These are phyloP conservation scores for Frankliniella fusca DNA, from an alignment of 2,888 invertebrate genomes.

Conservation along the genomic window DNA sequence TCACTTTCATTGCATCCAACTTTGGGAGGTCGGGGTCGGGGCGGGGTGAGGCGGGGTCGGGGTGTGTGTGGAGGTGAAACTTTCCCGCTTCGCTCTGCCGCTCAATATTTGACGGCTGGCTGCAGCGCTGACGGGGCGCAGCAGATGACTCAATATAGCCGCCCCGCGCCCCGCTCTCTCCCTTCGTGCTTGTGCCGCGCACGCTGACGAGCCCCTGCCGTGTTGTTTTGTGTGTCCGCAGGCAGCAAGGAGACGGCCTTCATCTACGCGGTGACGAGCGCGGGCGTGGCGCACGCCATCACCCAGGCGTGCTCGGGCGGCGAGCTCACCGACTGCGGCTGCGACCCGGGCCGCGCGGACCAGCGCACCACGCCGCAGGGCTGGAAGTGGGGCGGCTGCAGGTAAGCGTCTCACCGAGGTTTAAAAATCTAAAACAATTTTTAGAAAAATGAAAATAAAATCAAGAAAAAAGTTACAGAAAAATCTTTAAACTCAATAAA, in stretches of 20 bases:
- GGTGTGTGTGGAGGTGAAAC: neutral
- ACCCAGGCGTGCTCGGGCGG: slow-evolving; percentile 85
- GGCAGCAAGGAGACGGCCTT: slow-evolving; percentile 87
- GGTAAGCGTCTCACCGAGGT: slow-evolving; percentile 42
- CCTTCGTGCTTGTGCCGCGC: too few species aligned
- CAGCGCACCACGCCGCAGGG: slow-evolving; percentile 50
- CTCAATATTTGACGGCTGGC: neutral
- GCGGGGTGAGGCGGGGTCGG: too few species aligned
- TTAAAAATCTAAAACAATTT: neutral
- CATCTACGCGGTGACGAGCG: slow-evolving; percentile 81
- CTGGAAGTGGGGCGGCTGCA: slow-evolving; percentile 90
- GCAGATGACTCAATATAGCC: neutral
- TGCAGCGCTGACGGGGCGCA: neutral
- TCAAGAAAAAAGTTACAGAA: too few species aligned
- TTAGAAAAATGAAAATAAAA: too few species aligned
- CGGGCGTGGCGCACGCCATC: slow-evolving; percentile 83
- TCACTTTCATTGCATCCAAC: slow-evolving; percentile 17
- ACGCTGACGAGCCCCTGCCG: too few species aligned
- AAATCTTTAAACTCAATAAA: too few species aligned
- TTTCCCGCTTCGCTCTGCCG: neutral
- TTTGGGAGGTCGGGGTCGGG: neutral
- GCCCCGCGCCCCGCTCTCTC: too few species aligned
- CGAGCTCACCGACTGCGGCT: slow-evolving; percentile 74
- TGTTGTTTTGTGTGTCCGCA: slow-evolving; percentile 47
- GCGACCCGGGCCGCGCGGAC: slow-evolving; percentile 57